Conservation (phyloP, 2,888 invertebrate species). For the Ichneumon xanthorius region DNA sequence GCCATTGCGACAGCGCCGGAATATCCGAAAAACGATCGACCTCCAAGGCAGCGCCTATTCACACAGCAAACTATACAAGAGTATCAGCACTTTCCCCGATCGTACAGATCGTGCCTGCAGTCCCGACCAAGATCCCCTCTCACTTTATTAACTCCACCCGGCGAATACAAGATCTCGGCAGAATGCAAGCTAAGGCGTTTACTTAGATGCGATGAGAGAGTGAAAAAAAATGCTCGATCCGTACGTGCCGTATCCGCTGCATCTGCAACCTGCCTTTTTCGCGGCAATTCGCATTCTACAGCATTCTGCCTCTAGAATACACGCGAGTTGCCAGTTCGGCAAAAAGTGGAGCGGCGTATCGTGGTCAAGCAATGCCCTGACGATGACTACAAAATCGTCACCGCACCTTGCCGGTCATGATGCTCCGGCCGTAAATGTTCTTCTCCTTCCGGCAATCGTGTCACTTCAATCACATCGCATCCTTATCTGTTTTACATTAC, state of each 20-base stretch:
- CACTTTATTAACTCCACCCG: neutral
- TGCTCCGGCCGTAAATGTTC: slow-evolving; percentile 38
- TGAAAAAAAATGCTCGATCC: slow-evolving; percentile 23
- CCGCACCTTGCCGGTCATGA: slow-evolving; percentile 7
- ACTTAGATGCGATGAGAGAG: slow-evolving; percentile 4
- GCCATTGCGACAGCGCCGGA: neutral
- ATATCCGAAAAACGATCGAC: neutral
- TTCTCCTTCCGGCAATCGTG: slow-evolving; percentile 5
- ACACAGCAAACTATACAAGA: slow-evolving; percentile 5
- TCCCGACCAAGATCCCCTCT: neutral
- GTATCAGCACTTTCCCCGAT: slow-evolving; percentile 14
- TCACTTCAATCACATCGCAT: neutral
- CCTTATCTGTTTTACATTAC: slow-evolving; percentile 27
- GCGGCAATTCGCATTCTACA: slow-evolving; percentile 21
- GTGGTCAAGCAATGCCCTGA: slow-evolving; percentile 30
- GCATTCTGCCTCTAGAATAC: slow-evolving; percentile 26
- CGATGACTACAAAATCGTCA: slow-evolving; percentile 23
- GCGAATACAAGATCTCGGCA: neutral
- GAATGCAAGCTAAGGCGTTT: slow-evolving; percentile 3
- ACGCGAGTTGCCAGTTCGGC: slow-evolving; percentile 21
- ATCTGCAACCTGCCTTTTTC: slow-evolving; percentile 27
- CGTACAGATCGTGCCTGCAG: slow-evolving; percentile 15
- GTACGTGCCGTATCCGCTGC: slow-evolving; percentile 41
- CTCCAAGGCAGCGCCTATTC: neutral
- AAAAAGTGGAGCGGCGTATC: slow-evolving; percentile 21